Evolutionary conservation across 2,888 invertebrate genomes (phyloP).

Genomic region (Carterocephalus palaemon): DNA sequence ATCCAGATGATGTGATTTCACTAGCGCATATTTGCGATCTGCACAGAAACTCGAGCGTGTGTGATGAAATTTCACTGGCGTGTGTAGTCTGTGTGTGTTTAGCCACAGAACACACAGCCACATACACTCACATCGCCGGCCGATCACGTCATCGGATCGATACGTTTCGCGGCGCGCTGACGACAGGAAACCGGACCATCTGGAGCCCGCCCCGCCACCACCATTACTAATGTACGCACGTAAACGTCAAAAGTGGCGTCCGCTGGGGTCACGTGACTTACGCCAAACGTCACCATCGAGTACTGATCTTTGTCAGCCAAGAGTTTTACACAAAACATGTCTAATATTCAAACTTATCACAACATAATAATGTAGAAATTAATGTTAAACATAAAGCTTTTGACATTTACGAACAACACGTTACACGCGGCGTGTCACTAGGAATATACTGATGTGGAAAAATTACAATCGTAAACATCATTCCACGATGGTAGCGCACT

Average conservation of each 20-base stretch:
- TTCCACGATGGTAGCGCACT: conserved; percentile 63
- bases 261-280: conserved; percentile 58
- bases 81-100: too few species aligned
- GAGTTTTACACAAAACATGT: conserved; percentile 67
- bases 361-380: conserved; percentile 40
- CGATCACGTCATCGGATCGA: conserved; percentile 31
- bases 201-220: conserved; percentile 48
- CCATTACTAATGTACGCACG: conserved; percentile 44
- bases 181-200: conserved; percentile 49
- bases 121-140: conserved; percentile 28
- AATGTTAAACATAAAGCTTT: conserved; percentile 51
- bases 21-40: conserved; percentile 28
- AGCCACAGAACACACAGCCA: too few species aligned
- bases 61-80: conserved; percentile 32
- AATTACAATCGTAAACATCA: conserved; percentile 75
- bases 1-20: conserved; percentile 38
- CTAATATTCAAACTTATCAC: conserved; percentile 37
- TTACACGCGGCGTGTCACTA: conserved; percentile 67
- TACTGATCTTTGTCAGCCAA: conserved; percentile 67
- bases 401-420: conserved; percentile 74
- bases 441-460: conserved; percentile 70
- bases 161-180: conserved; percentile 38
- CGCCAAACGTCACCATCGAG: conserved; percentile 61
- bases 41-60: conserved; percentile 28
- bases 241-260: conserved; percentile 65